Conservation (phyloP, 2,797 vertebrate species). For the Sebastes cheni region DNA sequence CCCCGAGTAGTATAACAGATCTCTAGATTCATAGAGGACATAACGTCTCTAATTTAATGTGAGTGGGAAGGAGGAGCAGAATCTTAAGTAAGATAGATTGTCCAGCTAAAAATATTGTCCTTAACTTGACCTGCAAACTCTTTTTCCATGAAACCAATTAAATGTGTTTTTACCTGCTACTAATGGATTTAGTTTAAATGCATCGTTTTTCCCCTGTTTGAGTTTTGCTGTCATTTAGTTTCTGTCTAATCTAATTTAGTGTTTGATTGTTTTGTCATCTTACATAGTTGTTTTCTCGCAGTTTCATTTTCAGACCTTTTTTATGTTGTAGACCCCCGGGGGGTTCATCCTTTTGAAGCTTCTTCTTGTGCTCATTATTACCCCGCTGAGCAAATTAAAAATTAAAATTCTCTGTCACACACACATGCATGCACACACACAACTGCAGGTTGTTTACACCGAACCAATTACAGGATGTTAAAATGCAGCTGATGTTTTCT, state of each 20-base stretch:
- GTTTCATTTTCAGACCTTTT: constrained; percentile 9
- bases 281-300: neutral
- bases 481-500: constrained; percentile 25
- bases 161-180: neutral
- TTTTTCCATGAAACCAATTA: neutral
- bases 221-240: neutral
- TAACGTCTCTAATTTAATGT: no score
- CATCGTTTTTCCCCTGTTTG: neutral
- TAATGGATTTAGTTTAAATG: neutral
- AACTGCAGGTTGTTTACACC: constrained; percentile 22
- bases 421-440: neutral
- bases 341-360: constrained; percentile 39
- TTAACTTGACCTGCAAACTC: neutral
- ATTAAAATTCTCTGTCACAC: constrained; percentile 10
- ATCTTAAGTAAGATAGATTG: no score
- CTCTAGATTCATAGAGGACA: no score
- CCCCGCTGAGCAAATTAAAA: constrained; percentile 54
- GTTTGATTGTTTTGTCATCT: neutral
- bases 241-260: neutral
- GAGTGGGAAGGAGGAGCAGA: no score
- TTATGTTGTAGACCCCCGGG: neutral
- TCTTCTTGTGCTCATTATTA: constrained; percentile 48
- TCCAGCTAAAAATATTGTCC: neutral
- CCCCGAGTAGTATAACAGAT: no score
- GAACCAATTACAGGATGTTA: constrained; percentile 9